A percentile compares a stretch with the other conserved stretches of the same genome.
These are phyloP conservation scores for Myotis vivesi DNA, from an alignment of 2,797 vertebrate species.

Conservation along the genomic window DNA sequence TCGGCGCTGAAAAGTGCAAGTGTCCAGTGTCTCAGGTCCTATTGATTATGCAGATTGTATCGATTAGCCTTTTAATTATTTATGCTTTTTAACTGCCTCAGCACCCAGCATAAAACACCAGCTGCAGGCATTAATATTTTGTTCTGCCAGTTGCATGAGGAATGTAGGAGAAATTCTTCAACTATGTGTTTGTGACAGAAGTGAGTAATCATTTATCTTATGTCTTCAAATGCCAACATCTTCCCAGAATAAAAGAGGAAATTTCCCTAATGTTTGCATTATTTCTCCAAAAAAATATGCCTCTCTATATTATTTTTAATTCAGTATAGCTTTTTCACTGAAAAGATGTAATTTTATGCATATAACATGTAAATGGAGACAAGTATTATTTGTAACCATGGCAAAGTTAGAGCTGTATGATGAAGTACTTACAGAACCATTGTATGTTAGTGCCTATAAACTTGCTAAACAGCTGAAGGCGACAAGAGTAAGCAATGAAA, in stretches of 20 bases:
- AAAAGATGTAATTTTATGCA: neutral
- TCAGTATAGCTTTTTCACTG: neutral
- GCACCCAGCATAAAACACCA: conserved; percentile 51
- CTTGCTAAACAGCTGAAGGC: neutral
- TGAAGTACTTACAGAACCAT: neutral
- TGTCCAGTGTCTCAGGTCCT: neutral
- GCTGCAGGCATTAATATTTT: conserved; percentile 48
- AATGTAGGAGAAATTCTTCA: conserved; percentile 56
- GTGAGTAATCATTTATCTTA: conserved; percentile 47
- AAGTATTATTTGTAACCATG: neutral
- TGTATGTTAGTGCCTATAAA: neutral
- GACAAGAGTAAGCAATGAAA: neutral
- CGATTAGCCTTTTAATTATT: conserved; percentile 71
- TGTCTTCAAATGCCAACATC: conserved; percentile 14
- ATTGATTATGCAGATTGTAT: conserved; percentile 75
- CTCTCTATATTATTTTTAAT: conserved; percentile 12
- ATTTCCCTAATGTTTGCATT: neutral
- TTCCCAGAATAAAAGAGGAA: neutral
- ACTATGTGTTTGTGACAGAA: conserved; percentile 47
- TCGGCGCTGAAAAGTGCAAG: neutral
- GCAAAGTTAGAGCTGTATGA: neutral
- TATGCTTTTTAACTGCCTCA: conserved; percentile 61
- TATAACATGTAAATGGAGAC: neutral
- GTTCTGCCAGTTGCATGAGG: conserved; percentile 33
- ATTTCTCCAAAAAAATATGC: neutral